Percentiles rank a stretch among this genome's conserved stretches.
Conservation (phyloP, 2,113 vertebrate species). For the Cinclus cinclus region DNA sequence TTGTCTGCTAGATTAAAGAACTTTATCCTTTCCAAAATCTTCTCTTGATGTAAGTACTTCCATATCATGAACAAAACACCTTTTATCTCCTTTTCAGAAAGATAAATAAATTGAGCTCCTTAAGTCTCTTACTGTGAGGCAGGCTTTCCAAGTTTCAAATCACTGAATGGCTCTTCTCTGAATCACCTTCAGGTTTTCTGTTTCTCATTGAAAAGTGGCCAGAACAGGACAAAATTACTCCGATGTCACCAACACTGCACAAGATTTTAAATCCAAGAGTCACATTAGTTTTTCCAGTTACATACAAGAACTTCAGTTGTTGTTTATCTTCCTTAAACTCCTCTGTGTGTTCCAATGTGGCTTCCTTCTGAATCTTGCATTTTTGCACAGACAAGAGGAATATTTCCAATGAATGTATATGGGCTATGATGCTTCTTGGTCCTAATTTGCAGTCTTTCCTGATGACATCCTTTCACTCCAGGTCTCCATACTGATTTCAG, state of each 20-base stretch:
- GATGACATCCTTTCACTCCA: not conserved
- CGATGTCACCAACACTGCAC: not conserved
- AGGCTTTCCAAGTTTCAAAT: slow-evolving; percentile 12
- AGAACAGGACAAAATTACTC: not conserved
- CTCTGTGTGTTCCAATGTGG: not conserved
- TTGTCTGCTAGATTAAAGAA: slow-evolving; percentile 36
- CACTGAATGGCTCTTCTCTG: slow-evolving; percentile 15
- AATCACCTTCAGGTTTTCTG: slow-evolving; percentile 6
- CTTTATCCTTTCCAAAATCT: slow-evolving; percentile 43
- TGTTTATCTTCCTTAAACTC: not conserved
- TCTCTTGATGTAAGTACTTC: slow-evolving; percentile 43
- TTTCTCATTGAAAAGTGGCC: slow-evolving; percentile 5
- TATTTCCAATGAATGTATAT: not conserved
- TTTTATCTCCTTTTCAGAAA: slow-evolving; percentile 52
- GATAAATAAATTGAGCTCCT: slow-evolving; percentile 53
- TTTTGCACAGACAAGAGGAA: not conserved
- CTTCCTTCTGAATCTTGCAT: not conserved
- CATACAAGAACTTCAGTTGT: not conserved
- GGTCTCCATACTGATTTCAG: not conserved
- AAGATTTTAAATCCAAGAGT: not conserved
- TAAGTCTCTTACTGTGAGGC: slow-evolving; percentile 33
- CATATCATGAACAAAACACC: slow-evolving; percentile 39
- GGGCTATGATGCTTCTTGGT: not conserved
- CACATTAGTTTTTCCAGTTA: not conserved
- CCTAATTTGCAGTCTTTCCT: not conserved